phyloP scores from a whole-genome alignment of 2,888 invertebrate species.

The Epirrhoe alternata region DNA sequence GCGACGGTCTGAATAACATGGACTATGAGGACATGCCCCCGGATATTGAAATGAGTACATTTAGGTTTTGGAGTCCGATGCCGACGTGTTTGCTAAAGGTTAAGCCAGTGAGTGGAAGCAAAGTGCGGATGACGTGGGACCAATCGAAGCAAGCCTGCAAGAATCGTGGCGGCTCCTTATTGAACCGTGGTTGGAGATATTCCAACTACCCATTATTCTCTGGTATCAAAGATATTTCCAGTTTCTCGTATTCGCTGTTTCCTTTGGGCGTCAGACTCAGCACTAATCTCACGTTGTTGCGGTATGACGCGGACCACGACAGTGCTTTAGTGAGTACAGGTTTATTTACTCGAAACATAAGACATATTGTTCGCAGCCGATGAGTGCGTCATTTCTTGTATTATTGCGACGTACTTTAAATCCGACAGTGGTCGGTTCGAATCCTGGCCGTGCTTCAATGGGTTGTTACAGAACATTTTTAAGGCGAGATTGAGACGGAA shows the following conservation, averaged over 20 bases:
- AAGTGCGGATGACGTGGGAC: conserved; percentile 71
- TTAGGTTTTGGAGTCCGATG: conserved; percentile 66
- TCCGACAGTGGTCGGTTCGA: too few species aligned
- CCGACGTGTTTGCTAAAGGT: conserved; percentile 65
- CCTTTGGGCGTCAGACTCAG: conserved; percentile 23
- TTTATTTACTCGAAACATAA: background rate
- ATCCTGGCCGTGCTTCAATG: too few species aligned
- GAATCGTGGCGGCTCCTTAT: conserved; percentile 60
- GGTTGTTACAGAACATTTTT: too few species aligned
- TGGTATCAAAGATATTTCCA: background rate
- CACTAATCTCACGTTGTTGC: conserved; percentile 16
- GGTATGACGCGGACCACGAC: conserved; percentile 25
- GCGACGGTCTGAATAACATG: conserved; percentile 48
- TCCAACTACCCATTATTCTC: conserved; percentile 56
- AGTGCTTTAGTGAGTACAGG: conserved; percentile 22
- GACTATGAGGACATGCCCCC: background rate
- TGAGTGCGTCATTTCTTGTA: too few species aligned
- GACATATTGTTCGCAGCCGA: background rate
- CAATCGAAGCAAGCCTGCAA: conserved; percentile 53
- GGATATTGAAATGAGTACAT: background rate
- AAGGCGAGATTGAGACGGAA: too few species aligned
- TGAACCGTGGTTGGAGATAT: conserved; percentile 76
- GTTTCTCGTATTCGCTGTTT: conserved; percentile 55
- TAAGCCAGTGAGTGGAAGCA: conserved; percentile 25
- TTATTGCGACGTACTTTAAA: too few species aligned